Evolutionary conservation across 30 jellyfish, hydroid and myxozoan species (phyloP), one percentile per base, ranked within the genome.

Genomic region (Rhopilema esculentum): DNA sequence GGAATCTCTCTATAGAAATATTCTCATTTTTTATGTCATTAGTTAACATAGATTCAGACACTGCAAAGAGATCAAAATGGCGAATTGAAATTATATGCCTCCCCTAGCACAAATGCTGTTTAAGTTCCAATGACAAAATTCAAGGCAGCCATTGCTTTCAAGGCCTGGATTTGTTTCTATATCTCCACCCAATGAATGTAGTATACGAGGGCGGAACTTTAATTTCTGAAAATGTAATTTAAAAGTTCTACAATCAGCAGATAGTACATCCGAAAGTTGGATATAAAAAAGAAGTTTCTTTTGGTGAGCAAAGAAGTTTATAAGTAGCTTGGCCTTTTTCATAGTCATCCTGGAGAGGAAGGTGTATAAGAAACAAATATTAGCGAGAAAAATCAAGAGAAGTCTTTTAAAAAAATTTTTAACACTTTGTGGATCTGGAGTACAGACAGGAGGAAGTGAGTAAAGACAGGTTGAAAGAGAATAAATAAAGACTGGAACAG

Each of bases 21-120:
- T 19, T 51, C 66, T 51, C 66, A 19, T 51, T 51, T 51, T 51
- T 51, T 51, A 51, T 51, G 66, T 51, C 66, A 51, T 19, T 51
- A 51, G 15, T 51, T 19, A 51, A 51, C 66, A 51, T 51, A 9
- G 66, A 51, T 51, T 51, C 19, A 51, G 66, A 51, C 66, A 51
- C 66, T 9, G 66, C 66, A 51, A 51, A 51, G 66, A 51, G 66
- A 51, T 51, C 66, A 51, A 51, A 51, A 19, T 51, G 66, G 66
- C 19, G 15, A 51, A 51, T 51, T 9, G 66, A 51, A 19, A 9
- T 51, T 51, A 51, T 9, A 8, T 12, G 27, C 84, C 76, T 23
- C 69, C 77, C 87, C 84, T 72, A 24, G 84, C 84, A 72, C 70
- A 72, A 26, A 72, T 76, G 75, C 87, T 76, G n/a, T n/a, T n/a